Percentiles rank a stretch among this genome's conserved stretches.
Conservation (phyloP, 1,140 invertebrate species). For the Zaprionus camerounensis region DNA sequence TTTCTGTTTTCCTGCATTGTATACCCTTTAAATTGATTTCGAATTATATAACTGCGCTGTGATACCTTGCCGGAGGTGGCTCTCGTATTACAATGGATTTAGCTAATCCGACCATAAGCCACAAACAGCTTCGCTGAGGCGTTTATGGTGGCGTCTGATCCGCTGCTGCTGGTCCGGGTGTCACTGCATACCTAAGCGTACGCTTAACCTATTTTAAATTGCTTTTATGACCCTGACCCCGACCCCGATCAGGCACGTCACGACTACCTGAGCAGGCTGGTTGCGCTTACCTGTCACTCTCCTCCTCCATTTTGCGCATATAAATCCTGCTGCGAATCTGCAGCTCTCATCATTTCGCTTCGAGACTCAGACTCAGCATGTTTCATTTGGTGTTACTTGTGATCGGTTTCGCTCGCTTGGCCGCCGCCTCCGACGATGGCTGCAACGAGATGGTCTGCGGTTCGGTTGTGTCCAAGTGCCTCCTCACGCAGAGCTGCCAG, state of each 20-base stretch:
- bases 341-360: conserved; percentile 33
- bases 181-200: conserved; percentile 1
- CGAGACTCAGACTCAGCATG: conserved; percentile 31
- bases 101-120: conserved; percentile 3
- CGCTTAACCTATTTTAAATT: conserved; percentile 65
- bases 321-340: conserved; percentile 27
- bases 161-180: not conserved
- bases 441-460: conserved; percentile 82
- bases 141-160: not conserved
- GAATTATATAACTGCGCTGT: conserved; percentile 24
- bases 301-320: not conserved
- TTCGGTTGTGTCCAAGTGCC: conserved; percentile 97
- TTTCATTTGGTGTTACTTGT: conserved; percentile 13
- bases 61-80: not conserved
- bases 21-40: not conserved
- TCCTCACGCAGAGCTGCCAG: conserved; percentile 97
- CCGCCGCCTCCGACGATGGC: conserved; percentile 53
- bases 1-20: not conserved
- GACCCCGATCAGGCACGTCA: not conserved
- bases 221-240: conserved; percentile 35
- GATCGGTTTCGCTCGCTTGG: conserved; percentile 1
- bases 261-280: not conserved
- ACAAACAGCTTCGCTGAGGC: not conserved
- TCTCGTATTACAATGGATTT: not conserved
- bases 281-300: conserved; percentile 2